Evolutionary conservation across 2,113 vertebrate species (phyloP).

Genomic region (Plectropomus leopardus): DNA sequence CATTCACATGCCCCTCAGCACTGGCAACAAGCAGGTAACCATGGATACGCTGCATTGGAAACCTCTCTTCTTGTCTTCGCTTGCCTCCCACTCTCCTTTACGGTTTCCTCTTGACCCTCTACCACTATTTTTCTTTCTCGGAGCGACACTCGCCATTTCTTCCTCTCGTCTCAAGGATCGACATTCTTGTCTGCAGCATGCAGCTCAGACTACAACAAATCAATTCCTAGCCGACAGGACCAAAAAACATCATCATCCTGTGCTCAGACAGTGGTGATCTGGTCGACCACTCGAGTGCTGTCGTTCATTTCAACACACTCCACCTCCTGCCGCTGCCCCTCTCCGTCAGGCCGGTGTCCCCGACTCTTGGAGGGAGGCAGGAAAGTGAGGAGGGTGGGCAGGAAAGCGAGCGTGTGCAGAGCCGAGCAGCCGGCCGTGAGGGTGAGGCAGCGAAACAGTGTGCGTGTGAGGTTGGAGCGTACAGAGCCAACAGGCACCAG

Average conservation of each 20-base stretch:
- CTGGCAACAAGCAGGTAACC: constrained; percentile 65
- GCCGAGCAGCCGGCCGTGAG: constrained; percentile 97
- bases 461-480: constrained; percentile 98
- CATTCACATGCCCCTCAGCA: constrained; percentile 55
- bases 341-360: constrained; percentile 83
- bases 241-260: not conserved
- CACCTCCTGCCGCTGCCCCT: constrained; percentile 90
- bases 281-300: constrained; percentile 97
- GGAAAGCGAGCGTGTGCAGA: constrained; percentile 98
- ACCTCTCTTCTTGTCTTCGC: constrained; percentile 25
- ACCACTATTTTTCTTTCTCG: not conserved
- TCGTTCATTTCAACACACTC: constrained; percentile 99
- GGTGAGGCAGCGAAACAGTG: constrained; percentile 98
- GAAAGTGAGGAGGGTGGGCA: constrained; percentile 98
- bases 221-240: constrained; percentile 42
- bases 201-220: constrained; percentile 28
- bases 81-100: not conserved
- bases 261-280: constrained; percentile 96
- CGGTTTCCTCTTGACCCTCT: not conserved
- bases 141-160: not conserved
- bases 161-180: constrained; percentile 11
- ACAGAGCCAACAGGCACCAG: constrained; percentile 95
- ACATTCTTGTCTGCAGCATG: constrained; percentile 29
- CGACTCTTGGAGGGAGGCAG: constrained; percentile 96
- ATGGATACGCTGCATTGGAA: constrained; percentile 54